Evolutionary conservation across 2,113 vertebrate genomes (phyloP), one percentile per base, ranked within the genome.

Genomic region (Hiodon tergisus): DNA sequence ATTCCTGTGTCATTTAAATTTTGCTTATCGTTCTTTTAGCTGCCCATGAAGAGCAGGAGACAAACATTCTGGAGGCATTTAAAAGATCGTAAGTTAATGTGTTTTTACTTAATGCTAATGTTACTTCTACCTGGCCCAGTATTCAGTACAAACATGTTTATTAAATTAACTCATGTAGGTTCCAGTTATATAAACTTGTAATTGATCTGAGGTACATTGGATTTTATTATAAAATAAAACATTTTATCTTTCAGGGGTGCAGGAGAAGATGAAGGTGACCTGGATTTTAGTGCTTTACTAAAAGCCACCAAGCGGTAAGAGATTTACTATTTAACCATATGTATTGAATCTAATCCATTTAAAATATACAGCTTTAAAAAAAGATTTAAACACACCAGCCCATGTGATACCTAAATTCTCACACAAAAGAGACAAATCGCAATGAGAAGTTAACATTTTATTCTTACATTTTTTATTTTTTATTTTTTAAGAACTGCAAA

Each of bases 271-370:
- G 90, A 90, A 0, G 94, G 95, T 2, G 90, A 92, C 1, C 88
- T 97, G 86, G 95, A 97, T 71, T 97, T 97, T 85, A 97, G 95
- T 1, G 80, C 89, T 52, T 81, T 97, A 76, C 87, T 97, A 53
- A 96, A 94, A 85, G 88, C 91, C 0, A n/a, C 88, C 46, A 97
- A 96, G 84, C 93, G 87, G 95, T 96, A 72, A 86, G 86, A 69
- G n/a, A 63, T 55, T 48, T 9, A 16, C 14, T 51, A 11, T 66
- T 65, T 13, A 10, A 14, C 47, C 16, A 62, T 31, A 63, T 52
- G 52, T 17, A 47, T 5, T n/a, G 8, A 72, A 4, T 31, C 48
- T 60, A 16, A 46, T 48, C n/a, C 46, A 46, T 31, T 31, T 31
- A 31, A 31, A 31, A 31, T 31, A 31, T 31, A 31, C 31, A 31